Conservation (phyloP, 2,888 invertebrate species). For the Brenthis hecate region DNA sequence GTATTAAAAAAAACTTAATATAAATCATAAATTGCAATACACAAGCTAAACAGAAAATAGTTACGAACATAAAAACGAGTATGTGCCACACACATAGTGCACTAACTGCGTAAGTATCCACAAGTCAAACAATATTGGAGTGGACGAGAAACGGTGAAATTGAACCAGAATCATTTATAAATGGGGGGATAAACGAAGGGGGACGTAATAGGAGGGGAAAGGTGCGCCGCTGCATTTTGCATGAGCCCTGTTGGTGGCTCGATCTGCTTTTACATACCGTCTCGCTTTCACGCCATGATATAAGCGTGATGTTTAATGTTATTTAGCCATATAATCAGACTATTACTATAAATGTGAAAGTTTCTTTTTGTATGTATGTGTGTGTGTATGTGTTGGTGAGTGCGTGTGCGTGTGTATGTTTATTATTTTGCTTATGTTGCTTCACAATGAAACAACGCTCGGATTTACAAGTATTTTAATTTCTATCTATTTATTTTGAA, state of each 20-base stretch:
- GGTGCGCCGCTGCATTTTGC: conserved; percentile 71
- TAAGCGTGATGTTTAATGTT: background rate
- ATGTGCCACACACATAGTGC: conserved; percentile 16
- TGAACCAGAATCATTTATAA: conserved; percentile 79
- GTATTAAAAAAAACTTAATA: no score
- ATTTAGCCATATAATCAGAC: background rate
- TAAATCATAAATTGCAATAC: no score
- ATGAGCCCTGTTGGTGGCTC: conserved; percentile 65
- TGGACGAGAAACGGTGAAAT: conserved; percentile 63
- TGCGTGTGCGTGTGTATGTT: no score
- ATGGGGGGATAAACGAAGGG: conserved; percentile 55
- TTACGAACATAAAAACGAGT: background rate
- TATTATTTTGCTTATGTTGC: no score
- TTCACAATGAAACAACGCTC: no score
- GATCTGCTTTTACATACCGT: conserved; percentile 48
- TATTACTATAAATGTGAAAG: no score
- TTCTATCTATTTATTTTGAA: no score
- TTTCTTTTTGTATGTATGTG: no score
- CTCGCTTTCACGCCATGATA: conserved; percentile 35
- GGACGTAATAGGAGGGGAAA: conserved; percentile 53
- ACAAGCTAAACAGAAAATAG: no score
- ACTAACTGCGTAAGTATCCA: conserved; percentile 45
- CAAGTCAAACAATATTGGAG: conserved; percentile 71
- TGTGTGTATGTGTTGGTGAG: no score
- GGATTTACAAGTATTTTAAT: no score